Conservation (phyloP, 92 coral and sea anemone species). For the Epizoanthus rinbou region DNA sequence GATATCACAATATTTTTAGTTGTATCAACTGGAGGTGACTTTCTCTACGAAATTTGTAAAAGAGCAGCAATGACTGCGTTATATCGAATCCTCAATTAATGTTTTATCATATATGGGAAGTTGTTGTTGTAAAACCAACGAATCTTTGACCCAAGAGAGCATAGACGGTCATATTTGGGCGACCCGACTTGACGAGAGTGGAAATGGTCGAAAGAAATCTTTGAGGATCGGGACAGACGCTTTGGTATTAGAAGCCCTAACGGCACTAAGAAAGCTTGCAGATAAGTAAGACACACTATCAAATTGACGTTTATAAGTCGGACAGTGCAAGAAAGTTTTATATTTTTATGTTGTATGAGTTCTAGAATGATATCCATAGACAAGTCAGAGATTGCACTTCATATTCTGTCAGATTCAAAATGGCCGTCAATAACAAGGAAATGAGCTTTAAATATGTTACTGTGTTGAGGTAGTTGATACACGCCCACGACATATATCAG, state of each 20-base stretch:
- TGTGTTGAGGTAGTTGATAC: too few relatives aligned
- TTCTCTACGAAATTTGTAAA: slow-evolving; percentile 1
- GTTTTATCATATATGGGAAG: slow-evolving; percentile 75
- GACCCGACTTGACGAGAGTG: slow-evolving; percentile 8
- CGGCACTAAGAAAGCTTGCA: slow-evolving; percentile 87
- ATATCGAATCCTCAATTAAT: neutral
- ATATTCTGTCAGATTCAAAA: too few relatives aligned
- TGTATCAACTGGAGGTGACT: neutral
- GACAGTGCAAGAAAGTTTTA: too few relatives aligned
- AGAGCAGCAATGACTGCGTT: slow-evolving; percentile 13
- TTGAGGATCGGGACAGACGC: slow-evolving; percentile 54
- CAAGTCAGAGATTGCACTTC: too few relatives aligned
- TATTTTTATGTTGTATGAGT: too few relatives aligned
- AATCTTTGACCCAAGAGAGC: slow-evolving; percentile 58
- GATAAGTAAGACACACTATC: slow-evolving; percentile 72
- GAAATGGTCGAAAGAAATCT: slow-evolving; percentile 39
- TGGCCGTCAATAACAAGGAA: too few relatives aligned
- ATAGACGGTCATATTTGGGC: slow-evolving; percentile 36
- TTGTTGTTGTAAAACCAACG: slow-evolving; percentile 76
- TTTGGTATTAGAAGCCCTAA: slow-evolving; percentile 87
- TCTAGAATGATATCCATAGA: too few relatives aligned
- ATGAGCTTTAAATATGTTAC: too few relatives aligned
- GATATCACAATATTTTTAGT: neutral
- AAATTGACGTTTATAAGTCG: neutral
- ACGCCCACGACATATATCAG: too few relatives aligned